Percentiles rank a stretch among this genome's conserved stretches.
phyloP scores from a whole-genome alignment of 2,888 invertebrate species.

The Arctia plantaginis region DNA sequence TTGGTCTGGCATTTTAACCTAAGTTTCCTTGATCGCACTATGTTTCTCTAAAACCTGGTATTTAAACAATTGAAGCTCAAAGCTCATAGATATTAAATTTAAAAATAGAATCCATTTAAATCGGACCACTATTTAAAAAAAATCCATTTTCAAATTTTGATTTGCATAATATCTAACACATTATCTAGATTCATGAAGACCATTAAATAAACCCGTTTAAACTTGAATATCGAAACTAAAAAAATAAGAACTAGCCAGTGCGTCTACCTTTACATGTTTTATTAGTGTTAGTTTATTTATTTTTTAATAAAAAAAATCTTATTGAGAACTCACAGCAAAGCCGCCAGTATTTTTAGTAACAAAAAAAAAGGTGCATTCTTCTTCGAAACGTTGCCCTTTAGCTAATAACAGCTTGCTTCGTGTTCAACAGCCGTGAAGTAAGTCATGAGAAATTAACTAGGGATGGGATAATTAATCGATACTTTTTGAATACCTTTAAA shows the following conservation, averaged over 20 bases:
- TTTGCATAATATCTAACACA: neutral
- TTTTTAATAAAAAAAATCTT: slow-evolving; percentile 5
- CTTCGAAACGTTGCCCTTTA: slow-evolving; percentile 50
- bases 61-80: neutral
- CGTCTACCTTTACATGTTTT: neutral
- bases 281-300: neutral
- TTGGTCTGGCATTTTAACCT: neutral
- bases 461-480: slow-evolving; percentile 44
- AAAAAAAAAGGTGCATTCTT: slow-evolving; percentile 29
- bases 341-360: slow-evolving; percentile 1
- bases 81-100: neutral
- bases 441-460: slow-evolving; percentile 49
- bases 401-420: slow-evolving; percentile 47
- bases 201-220: neutral
- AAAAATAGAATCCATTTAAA: neutral
- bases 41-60: neutral
- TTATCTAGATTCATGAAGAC: neutral
- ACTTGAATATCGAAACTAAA: neutral
- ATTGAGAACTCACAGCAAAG: neutral
- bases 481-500: neutral
- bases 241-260: neutral
- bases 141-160: neutral
- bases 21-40: neutral
- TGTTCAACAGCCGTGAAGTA: slow-evolving; percentile 48
- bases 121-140: neutral